These are phyloP conservation scores for Oxycera nigricornis DNA, from an alignment of 2,888 invertebrate species.

Conservation along the genomic window DNA sequence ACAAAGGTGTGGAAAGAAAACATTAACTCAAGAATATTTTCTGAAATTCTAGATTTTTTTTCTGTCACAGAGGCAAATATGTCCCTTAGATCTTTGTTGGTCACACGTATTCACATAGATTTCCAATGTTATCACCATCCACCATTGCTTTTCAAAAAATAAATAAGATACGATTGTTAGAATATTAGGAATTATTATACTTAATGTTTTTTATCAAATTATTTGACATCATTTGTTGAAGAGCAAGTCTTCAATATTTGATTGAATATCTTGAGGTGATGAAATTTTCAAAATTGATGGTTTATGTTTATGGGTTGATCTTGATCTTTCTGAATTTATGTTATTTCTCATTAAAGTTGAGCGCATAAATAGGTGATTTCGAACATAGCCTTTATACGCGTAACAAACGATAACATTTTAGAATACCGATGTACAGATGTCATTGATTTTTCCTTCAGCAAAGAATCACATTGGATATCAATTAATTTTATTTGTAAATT, in stretches of 20 bases:
- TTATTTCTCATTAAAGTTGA: background rate
- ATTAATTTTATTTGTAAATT: background rate
- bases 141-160: no score
- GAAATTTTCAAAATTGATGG: background rate
- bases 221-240: no score
- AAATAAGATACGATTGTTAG: no score
- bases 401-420: background rate
- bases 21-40: no score
- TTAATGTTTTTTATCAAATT: no score
- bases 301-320: background rate
- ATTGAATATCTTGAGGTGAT: background rate
- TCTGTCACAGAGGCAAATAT: no score
- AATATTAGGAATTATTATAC: no score
- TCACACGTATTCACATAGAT: no score
- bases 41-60: no score
- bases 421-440: background rate
- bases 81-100: no score
- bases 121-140: no score
- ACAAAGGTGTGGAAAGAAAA: no score
- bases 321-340: background rate
- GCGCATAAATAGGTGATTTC: background rate
- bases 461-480: background rate
- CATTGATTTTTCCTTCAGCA: background rate
- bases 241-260: background rate
- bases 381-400: background rate